Base-by-base conservation (phyloP, 2,888 invertebrate genomes). In the Andrena minutula region DNA sequence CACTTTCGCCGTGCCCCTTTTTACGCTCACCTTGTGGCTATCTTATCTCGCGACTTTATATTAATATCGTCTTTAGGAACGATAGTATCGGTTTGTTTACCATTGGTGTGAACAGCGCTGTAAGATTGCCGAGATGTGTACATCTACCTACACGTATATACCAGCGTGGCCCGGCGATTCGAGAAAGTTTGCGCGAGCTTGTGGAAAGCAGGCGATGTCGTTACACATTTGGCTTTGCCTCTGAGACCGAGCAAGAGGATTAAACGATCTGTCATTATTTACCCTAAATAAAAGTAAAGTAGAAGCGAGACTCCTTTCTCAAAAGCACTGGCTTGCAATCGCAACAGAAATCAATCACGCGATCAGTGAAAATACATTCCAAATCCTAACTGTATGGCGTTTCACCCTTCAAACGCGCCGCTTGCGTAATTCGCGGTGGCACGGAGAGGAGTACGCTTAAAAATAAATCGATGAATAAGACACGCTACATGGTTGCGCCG, bases 401-500 rank as follows among this genome's bases (percentile, higher is more conserved):
- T 69, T 83, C 84, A 88, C 86, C 89, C 89, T 87, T 86, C 81
- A 81, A 75, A 81, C 74, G 78, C 61, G 60, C 76, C 75, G 65
- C 82, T 89, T 88, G 83, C 73, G 82, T 84, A 89, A 88, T 82
- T 68, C 51, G 16, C 35, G 61, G 26, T 65, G 60, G 60, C 79
- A 61, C 75, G 72, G 82, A 72, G 76, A 82, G 73, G 83, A 74
- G 68, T 58, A 69, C 72, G 83, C 77, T 86, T 83, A 87, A 88
- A 89, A 89, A 89, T 88, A 88, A 89, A 83, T 86, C 86, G 84
- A 79, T 89, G 88, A 88, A 88, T 89, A 88, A 88, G 87, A 82
- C 79, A 69, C 16, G 79, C 79, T 41, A 53, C 51, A 56, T 74
- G 63, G 72, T 85, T 85, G 66, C 83, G 75, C 66, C 83, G 66